Percentiles rank a stretch among this genome's conserved stretches.
These are phyloP conservation scores for Amyelois transitella DNA, from an alignment of 1,140 invertebrate genomes.

Conservation along the genomic window DNA sequence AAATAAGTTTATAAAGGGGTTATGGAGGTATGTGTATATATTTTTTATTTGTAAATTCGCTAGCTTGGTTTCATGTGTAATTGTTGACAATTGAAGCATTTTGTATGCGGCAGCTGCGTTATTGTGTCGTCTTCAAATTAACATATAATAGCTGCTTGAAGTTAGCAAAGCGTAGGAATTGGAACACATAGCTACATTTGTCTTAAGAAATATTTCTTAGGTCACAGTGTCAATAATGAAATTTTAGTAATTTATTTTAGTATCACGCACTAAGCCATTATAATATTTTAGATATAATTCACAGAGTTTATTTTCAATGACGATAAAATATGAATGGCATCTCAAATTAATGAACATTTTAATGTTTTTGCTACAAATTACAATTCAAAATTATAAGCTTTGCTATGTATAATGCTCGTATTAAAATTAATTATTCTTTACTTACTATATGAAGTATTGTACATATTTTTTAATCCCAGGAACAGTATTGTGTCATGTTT, in stretches of 20 bases:
- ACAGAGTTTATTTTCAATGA: not conserved
- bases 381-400: too few relatives aligned
- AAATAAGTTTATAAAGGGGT: too few relatives aligned
- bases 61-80: too few relatives aligned
- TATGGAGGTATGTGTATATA: too few relatives aligned
- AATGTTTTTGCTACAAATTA: too few relatives aligned
- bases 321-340: too few relatives aligned
- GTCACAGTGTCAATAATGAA: not conserved
- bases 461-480: too few relatives aligned
- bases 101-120: constrained; percentile 21
- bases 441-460: too few relatives aligned
- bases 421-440: too few relatives aligned
- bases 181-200: constrained; percentile 44
- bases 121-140: constrained; percentile 59
- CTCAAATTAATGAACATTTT: too few relatives aligned
- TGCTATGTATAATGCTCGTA: too few relatives aligned
- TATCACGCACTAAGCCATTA: not conserved
- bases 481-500: not conserved
- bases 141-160: constrained; percentile 53
- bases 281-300: not conserved
- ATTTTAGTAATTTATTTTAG: not conserved
- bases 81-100: constrained; percentile 1
- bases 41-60: too few relatives aligned
- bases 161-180: constrained; percentile 46
- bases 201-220: constrained; percentile 43